A percentile compares a stretch with the other conserved stretches of the same genome.
These are phyloP conservation scores for Smithornis capensis DNA, from an alignment of 2,113 vertebrate genomes.

Conservation along the genomic window DNA sequence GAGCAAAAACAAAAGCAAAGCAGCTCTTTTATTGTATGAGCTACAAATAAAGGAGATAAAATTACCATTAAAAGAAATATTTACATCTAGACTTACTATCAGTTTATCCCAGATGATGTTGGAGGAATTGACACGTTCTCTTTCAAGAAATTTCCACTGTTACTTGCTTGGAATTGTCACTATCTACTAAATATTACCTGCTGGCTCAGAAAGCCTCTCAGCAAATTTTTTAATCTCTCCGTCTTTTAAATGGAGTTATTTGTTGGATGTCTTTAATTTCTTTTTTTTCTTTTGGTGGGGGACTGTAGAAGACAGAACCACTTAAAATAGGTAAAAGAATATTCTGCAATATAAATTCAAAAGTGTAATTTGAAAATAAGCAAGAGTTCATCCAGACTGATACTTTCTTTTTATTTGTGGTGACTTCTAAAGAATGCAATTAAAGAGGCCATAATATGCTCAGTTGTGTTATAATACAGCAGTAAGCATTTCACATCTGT, in stretches of 20 bases:
- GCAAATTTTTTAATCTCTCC: background rate
- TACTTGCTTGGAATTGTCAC: background rate
- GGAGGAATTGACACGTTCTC: background rate
- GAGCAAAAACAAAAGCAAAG: background rate
- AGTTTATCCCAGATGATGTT: background rate
- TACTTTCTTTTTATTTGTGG: background rate
- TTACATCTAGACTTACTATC: background rate
- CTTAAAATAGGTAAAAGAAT: background rate
- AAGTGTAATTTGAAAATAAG: background rate
- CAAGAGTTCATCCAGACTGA: background rate
- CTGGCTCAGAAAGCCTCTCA: background rate
- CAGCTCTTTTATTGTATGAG: background rate
- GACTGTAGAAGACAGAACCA: background rate
- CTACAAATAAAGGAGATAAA: background rate
- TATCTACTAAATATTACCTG: background rate
- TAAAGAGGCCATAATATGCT: background rate
- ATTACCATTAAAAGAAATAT: background rate
- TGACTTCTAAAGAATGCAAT: slow-evolving; percentile 20
- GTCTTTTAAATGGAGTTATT: background rate
- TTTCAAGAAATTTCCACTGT: background rate
- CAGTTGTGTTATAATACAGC: slow-evolving; percentile 11
- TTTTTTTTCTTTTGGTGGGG: background rate
- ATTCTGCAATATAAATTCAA: background rate
- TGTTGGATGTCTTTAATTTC: background rate
- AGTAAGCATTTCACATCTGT: slow-evolving; percentile 27